Base-by-base conservation (phyloP, 2,797 vertebrate genomes). In the Oreonectes daqikongensis region DNA sequence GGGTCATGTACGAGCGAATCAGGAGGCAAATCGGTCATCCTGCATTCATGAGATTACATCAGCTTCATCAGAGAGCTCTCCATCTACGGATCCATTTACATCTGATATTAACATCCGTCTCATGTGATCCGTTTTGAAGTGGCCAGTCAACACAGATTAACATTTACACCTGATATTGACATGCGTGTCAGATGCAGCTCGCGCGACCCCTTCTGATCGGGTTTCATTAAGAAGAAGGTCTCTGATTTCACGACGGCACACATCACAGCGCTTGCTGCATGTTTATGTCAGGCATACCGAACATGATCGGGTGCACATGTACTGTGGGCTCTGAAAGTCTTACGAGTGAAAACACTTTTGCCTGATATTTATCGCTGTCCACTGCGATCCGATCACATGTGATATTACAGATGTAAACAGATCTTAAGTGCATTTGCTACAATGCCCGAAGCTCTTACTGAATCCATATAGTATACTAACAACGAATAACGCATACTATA, bases 81-180 rank as follows among this genome's bases (percentile, higher is more conserved):
- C 30, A 60, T 66, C 26, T 38, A 26, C 24, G 46, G 12, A 5
- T 24, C 46, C 65, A 38, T 66, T 66, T 65, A 57, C 50, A 57
- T 50, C 61, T 66, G 50, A n/a, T 52, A 66, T 65, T 55, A 75
- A 42, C 24, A 42, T 38, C 50, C 18, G 42, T 26, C 35, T 66
- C 38, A 14, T 12, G 42, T 66, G 61, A 65, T 74, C 32, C 61
- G 5, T 11, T 53, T 64, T 66, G 18, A 66, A 42, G 24, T 24
- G 72, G 30, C 55, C 32, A 52, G 48, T 30, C 17, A 9, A 55
- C 35, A 75, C 2, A 52, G 38, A 57, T 75, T 65, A 65, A 4
- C n/a, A 40, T 66, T 73, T 75, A 30, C 40, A 32, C 7, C 65
- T 44, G 24, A 18, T 44, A 55, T 30, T 44, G 50, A 42, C 61